A percentile compares a stretch with the other conserved stretches of the same genome.
Evolutionary conservation across 2,888 invertebrate genomes (phyloP).

Genomic region (Drosophila niveifrons): DNA sequence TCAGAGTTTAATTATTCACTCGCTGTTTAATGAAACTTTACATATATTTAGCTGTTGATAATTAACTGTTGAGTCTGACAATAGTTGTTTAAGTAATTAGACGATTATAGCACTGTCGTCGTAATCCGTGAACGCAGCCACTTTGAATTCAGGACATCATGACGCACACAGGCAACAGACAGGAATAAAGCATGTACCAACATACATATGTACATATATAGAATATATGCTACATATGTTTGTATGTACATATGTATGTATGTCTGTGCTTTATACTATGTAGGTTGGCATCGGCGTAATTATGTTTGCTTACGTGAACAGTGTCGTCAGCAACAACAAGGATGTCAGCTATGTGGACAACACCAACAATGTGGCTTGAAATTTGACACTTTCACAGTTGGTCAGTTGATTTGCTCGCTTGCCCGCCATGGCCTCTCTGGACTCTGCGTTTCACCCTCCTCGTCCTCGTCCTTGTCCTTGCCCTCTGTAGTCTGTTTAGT

Average conservation of each 20-base stretch:
- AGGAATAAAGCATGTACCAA: conserved; percentile 15
- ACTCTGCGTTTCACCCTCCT: neutral
- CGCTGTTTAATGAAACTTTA: neutral
- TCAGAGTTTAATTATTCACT: neutral
- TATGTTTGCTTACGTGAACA: conserved; percentile 79
- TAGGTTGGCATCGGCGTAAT: conserved; percentile 71
- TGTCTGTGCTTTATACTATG: conserved; percentile 19
- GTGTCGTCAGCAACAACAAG: conserved; percentile 52
- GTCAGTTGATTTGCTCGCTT: conserved; percentile 78
- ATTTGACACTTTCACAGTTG: conserved; percentile 79
- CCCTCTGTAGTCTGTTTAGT: neutral
- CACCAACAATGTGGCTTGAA: conserved; percentile 79
- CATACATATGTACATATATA: neutral
- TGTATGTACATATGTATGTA: conserved; percentile 5
- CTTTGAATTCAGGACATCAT: conserved; percentile 50
- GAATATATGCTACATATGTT: neutral
- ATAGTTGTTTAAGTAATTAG: conserved; percentile 20
- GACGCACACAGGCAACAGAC: conserved; percentile 42
- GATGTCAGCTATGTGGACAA: conserved; percentile 51
- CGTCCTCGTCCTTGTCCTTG: too few relatives aligned
- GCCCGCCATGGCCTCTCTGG: conserved; percentile 44
- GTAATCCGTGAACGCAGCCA: conserved; percentile 34
- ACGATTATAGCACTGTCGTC: conserved; percentile 23
- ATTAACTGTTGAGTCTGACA: conserved; percentile 10
- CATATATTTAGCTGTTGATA: conserved; percentile 1